Conservation (phyloP, 2,113 vertebrate species). For the Pollimyrus isidori region DNA sequence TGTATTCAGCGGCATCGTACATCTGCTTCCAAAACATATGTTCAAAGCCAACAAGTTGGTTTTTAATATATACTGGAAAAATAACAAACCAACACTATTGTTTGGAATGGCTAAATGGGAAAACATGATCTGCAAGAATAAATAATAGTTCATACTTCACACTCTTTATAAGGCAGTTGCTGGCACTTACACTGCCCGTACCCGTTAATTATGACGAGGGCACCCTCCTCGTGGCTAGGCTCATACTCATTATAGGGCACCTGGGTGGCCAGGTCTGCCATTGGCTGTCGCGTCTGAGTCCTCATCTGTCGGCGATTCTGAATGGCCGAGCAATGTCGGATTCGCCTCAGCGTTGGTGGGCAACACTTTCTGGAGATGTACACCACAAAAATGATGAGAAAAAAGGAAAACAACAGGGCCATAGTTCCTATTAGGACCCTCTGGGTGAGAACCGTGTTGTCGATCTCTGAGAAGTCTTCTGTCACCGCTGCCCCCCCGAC, state of each 20-base stretch:
- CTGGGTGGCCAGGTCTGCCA: conserved; percentile 93
- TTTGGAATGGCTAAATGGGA: conserved; percentile 66
- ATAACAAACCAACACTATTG: conserved; percentile 65
- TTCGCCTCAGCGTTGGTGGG: conserved; percentile 90
- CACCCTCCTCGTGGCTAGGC: conserved; percentile 89
- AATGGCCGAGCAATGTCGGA: conserved; percentile 94
- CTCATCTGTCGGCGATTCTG: conserved; percentile 96
- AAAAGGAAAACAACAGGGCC: conserved; percentile 98
- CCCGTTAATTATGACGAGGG: conserved; percentile 96
- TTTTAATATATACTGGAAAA: conserved; percentile 37
- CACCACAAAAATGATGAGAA: conserved; percentile 99
- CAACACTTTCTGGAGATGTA: conserved; percentile 98
- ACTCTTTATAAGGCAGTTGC: conserved; percentile 99
- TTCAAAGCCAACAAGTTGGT: conserved; percentile 52
- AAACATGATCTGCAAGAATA: conserved; percentile 61
- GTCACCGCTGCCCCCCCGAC: conserved; percentile 75
- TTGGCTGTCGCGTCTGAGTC: conserved; percentile 92
- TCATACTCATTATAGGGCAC: conserved; percentile 97
- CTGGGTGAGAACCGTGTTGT: conserved; percentile 93
- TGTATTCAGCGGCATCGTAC: conserved; percentile 37
- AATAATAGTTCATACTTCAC: conserved; percentile 91
- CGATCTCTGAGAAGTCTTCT: conserved; percentile 76
- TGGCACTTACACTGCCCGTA: conserved; percentile 99
- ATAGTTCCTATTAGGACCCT: conserved; percentile 97
- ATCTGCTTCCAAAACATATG: conserved; percentile 43